These are phyloP conservation scores for Thecocarcelia acutangulata DNA, from an alignment of 2,888 invertebrate species.

Conservation along the genomic window DNA sequence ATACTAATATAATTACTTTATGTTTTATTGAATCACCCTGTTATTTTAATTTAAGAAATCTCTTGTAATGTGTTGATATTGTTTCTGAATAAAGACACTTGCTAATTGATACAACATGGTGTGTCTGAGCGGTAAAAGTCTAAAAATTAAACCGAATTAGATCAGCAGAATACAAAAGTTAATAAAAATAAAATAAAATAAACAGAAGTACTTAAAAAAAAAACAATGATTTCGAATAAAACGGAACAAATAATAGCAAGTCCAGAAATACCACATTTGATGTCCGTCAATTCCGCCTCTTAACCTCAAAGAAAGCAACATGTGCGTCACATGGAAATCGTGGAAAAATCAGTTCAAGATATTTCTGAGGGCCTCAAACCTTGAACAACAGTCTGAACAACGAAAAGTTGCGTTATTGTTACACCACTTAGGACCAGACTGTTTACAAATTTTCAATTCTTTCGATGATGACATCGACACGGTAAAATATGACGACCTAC, in stretches of 20 bases:
- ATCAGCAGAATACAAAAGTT: no score
- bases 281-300: slow-evolving; percentile 42
- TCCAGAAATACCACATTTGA: background rate
- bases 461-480: slow-evolving; percentile 63
- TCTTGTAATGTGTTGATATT: no score
- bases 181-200: no score
- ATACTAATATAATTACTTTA: no score
- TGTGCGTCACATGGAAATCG: slow-evolving; percentile 60
- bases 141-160: no score
- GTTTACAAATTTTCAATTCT: slow-evolving; percentile 63
- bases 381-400: slow-evolving; percentile 39
- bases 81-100: no score
- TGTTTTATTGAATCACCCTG: no score
- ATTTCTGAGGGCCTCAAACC: slow-evolving; percentile 63
- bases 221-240: background rate
- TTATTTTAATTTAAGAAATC: no score
- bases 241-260: background rate
- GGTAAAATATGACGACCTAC: slow-evolving; percentile 44
- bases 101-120: no score
- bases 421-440: slow-evolving; percentile 50
- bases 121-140: no score
- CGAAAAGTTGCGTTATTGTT: slow-evolving; percentile 29
- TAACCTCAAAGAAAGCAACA: slow-evolving; percentile 52
- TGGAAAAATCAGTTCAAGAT: slow-evolving; percentile 66
- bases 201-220: no score